Evolutionary conservation across 2,797 vertebrate species (phyloP), one percentile per base, ranked within the genome.

Genomic region (Esox masquinongy): DNA sequence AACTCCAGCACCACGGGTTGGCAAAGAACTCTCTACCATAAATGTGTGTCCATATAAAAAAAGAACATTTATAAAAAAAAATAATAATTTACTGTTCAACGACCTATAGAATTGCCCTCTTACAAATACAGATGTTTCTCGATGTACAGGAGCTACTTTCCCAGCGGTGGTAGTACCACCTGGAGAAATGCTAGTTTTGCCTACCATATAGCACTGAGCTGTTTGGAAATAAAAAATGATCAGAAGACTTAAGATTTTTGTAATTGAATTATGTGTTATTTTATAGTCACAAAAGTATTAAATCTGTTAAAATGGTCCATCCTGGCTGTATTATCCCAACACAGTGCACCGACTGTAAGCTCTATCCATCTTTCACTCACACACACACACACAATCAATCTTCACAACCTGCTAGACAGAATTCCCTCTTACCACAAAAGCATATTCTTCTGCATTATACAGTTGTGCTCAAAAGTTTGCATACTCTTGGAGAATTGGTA

Each of bases 51-150:
- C 78, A 75, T 82, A 78, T 67, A 77, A 74, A 72, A 72, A 70
- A 66, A 61, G 73, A 6, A 39, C 36, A 8, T 39, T 8, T 39
- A 39, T 39, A 2, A 24, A 72, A 61, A 43, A 79, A 84, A n/a
- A n/a, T n/a, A 74, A 88, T 83, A 83, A 84, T 80, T 78, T 79
- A 66, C 74, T 59, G 14, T 71, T 7, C 61, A 31, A 74, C 39
- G 24, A 77, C 61, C 77, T 79, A 69, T 9, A 89, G 86, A 84
- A 84, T 79, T 77, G 80, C 72, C 77, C 81, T 83, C 80, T 71
- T 73, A 89, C 82, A 91, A 87, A 88, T 88, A 85, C 89, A 91
- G 88, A 91, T 92, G 89, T 88, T 85, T 88, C 77, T 81, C 64
- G 67, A 77, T 74, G 72, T 73, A 49, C 72, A 80, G 81, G 76